A percentile compares a stretch with the other conserved stretches of the same genome.
Evolutionary conservation across 2,888 invertebrate genomes (phyloP).

Genomic region (Chrysotoxum bicinctum): DNA sequence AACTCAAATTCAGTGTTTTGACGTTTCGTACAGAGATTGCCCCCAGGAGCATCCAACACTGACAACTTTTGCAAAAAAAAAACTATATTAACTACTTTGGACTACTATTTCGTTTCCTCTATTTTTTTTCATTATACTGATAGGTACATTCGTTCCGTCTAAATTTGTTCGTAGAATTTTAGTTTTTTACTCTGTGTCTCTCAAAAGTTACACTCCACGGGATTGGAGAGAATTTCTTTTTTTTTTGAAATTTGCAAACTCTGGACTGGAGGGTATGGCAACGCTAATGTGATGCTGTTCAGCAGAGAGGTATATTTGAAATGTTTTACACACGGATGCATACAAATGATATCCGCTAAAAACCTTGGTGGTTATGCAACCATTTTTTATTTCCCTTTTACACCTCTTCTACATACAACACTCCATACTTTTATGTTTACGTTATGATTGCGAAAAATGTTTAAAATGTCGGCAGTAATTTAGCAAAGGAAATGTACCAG

Average conservation of each 20-base stretch:
- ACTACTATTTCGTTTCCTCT: background rate
- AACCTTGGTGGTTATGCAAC: conserved; percentile 2
- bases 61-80: conserved; percentile 31
- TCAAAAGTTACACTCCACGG: conserved; percentile 19
- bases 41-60: conserved; percentile 39
- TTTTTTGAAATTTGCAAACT: conserved; percentile 14
- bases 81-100: conserved; percentile 18
- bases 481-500: background rate
- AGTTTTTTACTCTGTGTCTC: conserved; percentile 14
- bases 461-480: background rate
- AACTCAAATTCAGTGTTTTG: conserved; percentile 27
- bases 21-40: conserved; percentile 28
- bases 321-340: conserved; percentile 10
- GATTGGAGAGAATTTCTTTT: conserved; percentile 14
- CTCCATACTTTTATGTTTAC: background rate
- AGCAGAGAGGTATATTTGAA: conserved; percentile 1
- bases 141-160: conserved; percentile 43
- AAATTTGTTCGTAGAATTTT: conserved; percentile 49
- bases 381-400: background rate
- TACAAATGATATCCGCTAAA: conserved; percentile 5
- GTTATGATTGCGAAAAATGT: background rate
- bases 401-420: background rate
- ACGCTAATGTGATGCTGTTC: conserved; percentile 19
- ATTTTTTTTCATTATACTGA: conserved; percentile 7
- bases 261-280: conserved; percentile 35